These are phyloP conservation scores for Nicator chloris DNA, from an alignment of 2,113 vertebrate species.

Conservation along the genomic window DNA sequence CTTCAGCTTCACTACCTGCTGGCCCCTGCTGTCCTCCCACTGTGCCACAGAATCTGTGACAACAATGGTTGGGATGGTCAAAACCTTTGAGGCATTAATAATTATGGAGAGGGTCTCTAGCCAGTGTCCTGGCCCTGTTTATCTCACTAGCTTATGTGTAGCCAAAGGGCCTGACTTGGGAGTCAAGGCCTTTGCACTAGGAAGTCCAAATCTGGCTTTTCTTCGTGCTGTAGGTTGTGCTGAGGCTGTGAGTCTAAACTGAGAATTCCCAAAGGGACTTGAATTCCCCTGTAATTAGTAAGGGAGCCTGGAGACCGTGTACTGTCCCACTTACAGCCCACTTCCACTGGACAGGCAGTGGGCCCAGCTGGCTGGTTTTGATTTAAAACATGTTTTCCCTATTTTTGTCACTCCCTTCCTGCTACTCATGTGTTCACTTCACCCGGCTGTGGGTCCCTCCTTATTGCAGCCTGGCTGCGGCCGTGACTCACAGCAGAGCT, in stretches of 20 bases:
- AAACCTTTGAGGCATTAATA: background rate
- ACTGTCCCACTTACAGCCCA: background rate
- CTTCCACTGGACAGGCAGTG: conserved; percentile 27
- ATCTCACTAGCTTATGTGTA: background rate
- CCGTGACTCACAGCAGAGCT: background rate
- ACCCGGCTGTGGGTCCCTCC: background rate
- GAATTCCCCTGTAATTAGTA: conserved; percentile 14
- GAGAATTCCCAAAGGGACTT: background rate
- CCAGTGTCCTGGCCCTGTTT: background rate
- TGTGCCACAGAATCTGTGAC: background rate
- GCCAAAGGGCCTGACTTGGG: background rate
- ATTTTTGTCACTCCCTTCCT: background rate
- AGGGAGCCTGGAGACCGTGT: background rate
- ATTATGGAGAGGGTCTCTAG: background rate
- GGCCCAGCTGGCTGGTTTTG: conserved; percentile 13
- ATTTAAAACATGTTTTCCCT: conserved; percentile 16
- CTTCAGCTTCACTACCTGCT: background rate
- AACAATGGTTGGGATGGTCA: background rate
- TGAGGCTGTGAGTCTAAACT: background rate
- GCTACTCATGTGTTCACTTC: background rate
- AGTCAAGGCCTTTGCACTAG: background rate
- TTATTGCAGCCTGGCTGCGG: background rate
- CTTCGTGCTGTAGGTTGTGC: background rate
- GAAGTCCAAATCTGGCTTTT: background rate
- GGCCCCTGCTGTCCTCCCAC: background rate